Conservation (phyloP, 2,113 vertebrate species). For the Heterotis niloticus region DNA sequence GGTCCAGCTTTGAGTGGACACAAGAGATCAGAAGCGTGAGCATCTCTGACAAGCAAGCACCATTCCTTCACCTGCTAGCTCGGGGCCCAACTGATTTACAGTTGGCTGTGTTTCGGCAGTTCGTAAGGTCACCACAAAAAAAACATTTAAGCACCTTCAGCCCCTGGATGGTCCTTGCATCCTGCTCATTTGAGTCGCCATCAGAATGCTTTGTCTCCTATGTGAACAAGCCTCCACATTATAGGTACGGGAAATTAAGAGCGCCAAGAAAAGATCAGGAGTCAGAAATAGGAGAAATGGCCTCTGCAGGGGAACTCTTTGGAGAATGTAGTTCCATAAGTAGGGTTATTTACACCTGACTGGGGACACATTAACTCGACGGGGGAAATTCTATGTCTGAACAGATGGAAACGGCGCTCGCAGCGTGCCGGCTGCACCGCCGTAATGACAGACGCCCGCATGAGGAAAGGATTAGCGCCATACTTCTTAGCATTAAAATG, state of each 20-base stretch:
- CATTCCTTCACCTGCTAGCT: not conserved
- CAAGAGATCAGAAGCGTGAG: not conserved
- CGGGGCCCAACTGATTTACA: not conserved
- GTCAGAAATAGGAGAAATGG: not conserved
- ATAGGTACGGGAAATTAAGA: not conserved
- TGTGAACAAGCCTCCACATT: not conserved
- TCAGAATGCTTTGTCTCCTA: not conserved
- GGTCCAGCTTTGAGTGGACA: too few relatives aligned
- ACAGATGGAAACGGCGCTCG: slow-evolving; percentile 45
- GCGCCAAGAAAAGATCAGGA: slow-evolving; percentile 13
- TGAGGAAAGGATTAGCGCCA: slow-evolving; percentile 5
- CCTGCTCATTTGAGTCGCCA: not conserved
- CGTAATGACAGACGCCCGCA: slow-evolving; percentile 40
- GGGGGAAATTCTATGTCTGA: slow-evolving; percentile 53
- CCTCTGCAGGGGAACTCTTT: not conserved
- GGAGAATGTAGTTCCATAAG: slow-evolving; percentile 31
- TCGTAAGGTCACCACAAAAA: too few relatives aligned
- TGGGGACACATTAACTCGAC: slow-evolving; percentile 49
- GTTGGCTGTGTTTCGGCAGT: not conserved
- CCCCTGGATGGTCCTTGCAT: not conserved
- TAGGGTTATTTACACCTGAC: slow-evolving; percentile 46
- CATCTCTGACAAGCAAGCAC: not conserved
- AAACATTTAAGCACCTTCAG: not conserved
- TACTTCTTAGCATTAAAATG: not conserved
- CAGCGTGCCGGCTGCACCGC: slow-evolving; percentile 33